These are phyloP conservation scores for Clytia hemisphaerica DNA, from an alignment of 30 jellyfish, hydroid and myxozoan genomes.

Conservation along the genomic window DNA sequence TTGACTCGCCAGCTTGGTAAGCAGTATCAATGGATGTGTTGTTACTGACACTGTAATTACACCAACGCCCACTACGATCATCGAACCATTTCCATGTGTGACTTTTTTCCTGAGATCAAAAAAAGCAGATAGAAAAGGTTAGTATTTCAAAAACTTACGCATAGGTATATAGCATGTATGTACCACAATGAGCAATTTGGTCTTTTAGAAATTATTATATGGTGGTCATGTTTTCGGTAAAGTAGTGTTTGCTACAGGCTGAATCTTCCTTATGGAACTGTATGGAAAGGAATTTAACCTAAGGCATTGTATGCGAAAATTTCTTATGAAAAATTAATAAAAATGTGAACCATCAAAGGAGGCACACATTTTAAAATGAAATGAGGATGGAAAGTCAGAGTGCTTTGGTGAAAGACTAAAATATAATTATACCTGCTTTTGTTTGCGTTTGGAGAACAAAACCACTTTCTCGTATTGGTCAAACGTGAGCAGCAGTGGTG, in stretches of 20 bases:
- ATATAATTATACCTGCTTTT: constrained; percentile 24
- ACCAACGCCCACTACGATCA: constrained; percentile 97
- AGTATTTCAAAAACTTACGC: not conserved
- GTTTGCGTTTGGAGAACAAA: constrained; percentile 52
- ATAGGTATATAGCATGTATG: not conserved
- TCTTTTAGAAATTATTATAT: no score
- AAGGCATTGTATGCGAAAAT: no score
- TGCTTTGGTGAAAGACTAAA: not conserved
- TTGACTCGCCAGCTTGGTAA: constrained; percentile 71
- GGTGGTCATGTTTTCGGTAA: no score
- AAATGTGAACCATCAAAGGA: no score
- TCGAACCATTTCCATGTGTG: constrained; percentile 95
- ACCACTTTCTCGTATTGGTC: constrained; percentile 79
- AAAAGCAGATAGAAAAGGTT: not conserved
- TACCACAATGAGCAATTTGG: no score
- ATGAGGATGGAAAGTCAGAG: no score
- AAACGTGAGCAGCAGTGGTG: constrained; percentile 59
- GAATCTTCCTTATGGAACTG: no score
- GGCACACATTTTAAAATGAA: no score
- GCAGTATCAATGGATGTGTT: constrained; percentile 89
- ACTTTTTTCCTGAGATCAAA: constrained; percentile 49
- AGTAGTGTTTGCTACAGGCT: no score
- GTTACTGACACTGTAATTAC: constrained; percentile 81
- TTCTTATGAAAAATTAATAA: no score
- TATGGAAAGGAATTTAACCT: no score